Base-by-base conservation (phyloP, 1,140 invertebrate genomes). In the Sipha flava region DNA sequence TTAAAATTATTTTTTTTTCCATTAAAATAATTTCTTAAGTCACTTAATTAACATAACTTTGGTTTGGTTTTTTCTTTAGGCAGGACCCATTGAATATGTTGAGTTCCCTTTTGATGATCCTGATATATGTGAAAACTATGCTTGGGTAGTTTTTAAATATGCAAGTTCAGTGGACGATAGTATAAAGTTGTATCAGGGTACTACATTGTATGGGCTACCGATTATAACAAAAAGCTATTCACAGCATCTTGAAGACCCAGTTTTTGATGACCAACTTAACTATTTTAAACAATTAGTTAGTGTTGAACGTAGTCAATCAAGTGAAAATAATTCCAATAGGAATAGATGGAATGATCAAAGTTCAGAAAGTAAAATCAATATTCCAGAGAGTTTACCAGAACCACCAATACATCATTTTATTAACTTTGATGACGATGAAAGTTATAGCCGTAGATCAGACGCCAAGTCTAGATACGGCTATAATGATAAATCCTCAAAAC, bases 331-430 rank as follows among this genome's bases (percentile, higher is more conserved):
- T 14, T 2, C 18, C 21, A 59, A 26, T 43, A 40, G 40, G n/a
- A 23, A 26, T 54, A 29, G 23, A 29, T 68, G 37, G 64, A 57
- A 40, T 57, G 31, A 23, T 54, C 31, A 54, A 16, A 75, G 23
- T 23, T 75, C 18, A 47, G 47, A 73, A n/a, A 21, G 21, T 9
- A 57, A 57, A 9, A 10, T 29, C 23, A 52, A 34, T 21, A 77
- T 77, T 57, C 73, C 73, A 77, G 73, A 77, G 10, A 59, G 34
- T 59, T 29, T 77, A 7, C 73, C 73, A 40, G n/a, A 26, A 59
- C 73, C 73, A 10, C 73, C 73, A 29, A 26, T 29, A 12, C n/a
- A 59, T 54, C 6, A 6, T 29, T 12, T n/a, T 47, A 9, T 3
- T 49, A 31, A 34, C 12, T 21, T 2, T 12, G 18, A 72, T 16